Conservation (phyloP, 2,888 invertebrate genomes). For the Cephus nigrinus region DNA sequence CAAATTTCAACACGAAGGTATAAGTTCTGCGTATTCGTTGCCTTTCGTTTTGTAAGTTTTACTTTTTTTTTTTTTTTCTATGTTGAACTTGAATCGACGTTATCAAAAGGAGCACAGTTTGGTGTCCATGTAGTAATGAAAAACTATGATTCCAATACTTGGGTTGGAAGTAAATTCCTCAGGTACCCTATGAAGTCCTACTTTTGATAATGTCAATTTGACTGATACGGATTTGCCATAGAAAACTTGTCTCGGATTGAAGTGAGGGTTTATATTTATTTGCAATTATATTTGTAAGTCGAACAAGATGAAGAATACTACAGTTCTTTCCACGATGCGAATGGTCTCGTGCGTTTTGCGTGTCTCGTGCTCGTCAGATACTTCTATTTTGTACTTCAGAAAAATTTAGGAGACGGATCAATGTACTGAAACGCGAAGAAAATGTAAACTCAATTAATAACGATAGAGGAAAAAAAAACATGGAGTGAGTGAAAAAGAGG, state of each 20-base stretch:
- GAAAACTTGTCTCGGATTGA: not conserved
- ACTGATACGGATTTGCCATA: not conserved
- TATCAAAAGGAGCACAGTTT: not conserved
- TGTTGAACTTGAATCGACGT: not conserved
- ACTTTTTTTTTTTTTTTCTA: not conserved
- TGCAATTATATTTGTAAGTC: not conserved
- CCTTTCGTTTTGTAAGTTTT: not conserved
- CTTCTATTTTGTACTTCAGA: constrained; percentile 36
- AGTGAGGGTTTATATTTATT: not conserved
- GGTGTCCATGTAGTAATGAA: not conserved
- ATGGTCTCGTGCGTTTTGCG: not conserved
- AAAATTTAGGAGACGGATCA: not conserved
- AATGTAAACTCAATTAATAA: not conserved
- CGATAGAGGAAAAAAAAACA: not conserved
- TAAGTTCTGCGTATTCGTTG: not conserved
- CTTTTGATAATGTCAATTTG: not conserved
- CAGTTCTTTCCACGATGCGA: not conserved
- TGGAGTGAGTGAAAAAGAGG: not conserved
- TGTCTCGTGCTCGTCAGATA: constrained; percentile 12
- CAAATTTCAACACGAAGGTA: not conserved
- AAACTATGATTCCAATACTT: not conserved
- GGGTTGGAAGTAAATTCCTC: not conserved
- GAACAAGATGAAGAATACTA: not conserved
- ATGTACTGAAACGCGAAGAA: not conserved
- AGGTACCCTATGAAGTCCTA: not conserved